Evolutionary conservation across 2,113 vertebrate genomes (phyloP).

Genomic region (Scytalopus superciliaris): DNA sequence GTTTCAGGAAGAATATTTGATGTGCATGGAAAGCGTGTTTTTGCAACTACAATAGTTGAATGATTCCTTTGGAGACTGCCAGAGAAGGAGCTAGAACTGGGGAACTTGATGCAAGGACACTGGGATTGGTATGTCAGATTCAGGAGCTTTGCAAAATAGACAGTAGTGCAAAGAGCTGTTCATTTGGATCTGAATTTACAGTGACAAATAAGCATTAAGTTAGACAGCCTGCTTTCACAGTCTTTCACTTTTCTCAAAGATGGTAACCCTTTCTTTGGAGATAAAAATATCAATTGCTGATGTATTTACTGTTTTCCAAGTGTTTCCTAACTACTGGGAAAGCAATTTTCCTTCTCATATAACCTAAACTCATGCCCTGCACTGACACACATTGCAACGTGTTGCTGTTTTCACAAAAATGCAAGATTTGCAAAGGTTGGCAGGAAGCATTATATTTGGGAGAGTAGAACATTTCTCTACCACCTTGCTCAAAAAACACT

Average conservation of each 20-base stretch:
- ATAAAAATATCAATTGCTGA: not conserved
- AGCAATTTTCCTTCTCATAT: not conserved
- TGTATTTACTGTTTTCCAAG: not conserved
- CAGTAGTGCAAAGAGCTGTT: not conserved
- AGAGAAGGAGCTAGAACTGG: not conserved
- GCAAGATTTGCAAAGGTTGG: not conserved
- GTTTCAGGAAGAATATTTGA: not conserved
- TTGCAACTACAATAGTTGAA: not conserved
- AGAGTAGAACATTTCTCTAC: not conserved
- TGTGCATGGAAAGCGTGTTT: not conserved
- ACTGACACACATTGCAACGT: rapidly evolving
- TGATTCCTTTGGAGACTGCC: not conserved
- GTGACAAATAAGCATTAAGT: not conserved
- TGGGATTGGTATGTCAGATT: not conserved
- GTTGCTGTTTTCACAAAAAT: not conserved
- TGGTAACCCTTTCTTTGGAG: not conserved
- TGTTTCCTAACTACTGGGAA: not conserved
- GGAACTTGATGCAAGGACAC: not conserved
- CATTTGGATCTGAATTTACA: not conserved
- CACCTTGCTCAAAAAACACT: not conserved
- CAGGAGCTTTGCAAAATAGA: not conserved
- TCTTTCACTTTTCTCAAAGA: not conserved
- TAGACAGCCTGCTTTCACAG: not conserved
- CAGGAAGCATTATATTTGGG: not conserved
- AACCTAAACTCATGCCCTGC: not conserved